These are phyloP conservation scores for Drosophila sturtevanti DNA, from an alignment of 1,140 invertebrate genomes.

Conservation along the genomic window DNA sequence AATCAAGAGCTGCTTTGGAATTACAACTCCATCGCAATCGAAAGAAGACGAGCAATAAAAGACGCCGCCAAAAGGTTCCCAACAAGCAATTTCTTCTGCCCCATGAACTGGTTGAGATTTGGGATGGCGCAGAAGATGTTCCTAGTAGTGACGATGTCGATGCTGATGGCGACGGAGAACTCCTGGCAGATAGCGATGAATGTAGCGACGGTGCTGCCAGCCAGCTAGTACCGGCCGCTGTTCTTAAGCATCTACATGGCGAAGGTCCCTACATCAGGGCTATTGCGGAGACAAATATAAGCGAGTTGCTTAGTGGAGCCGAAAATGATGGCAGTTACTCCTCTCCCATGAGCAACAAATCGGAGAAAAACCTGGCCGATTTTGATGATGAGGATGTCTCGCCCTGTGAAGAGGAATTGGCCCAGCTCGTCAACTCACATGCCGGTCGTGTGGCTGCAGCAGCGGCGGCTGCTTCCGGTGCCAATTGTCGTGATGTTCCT, in stretches of 20 bases:
- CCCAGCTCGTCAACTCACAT: constrained; percentile 68
- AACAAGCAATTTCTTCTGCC: constrained; percentile 70
- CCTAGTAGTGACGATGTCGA: constrained; percentile 73
- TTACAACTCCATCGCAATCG: constrained; percentile 49
- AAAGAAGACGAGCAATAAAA: constrained; percentile 77
- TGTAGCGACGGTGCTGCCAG: constrained; percentile 73
- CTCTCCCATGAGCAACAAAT: constrained; percentile 94
- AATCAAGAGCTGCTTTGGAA: constrained; percentile 59
- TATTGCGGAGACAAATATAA: constrained; percentile 83
- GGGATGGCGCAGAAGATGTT: constrained; percentile 77
- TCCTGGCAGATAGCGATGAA: constrained; percentile 78
- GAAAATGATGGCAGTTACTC: constrained; percentile 90
- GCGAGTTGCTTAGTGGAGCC: constrained; percentile 87
- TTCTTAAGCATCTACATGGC: constrained; percentile 75
- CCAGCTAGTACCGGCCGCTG: constrained; percentile 67
- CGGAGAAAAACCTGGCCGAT: constrained; percentile 97
- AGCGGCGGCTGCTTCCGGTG: constrained; percentile 9
- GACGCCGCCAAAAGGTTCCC: constrained; percentile 68
- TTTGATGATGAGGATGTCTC: constrained; percentile 97
- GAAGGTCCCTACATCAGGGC: constrained; percentile 79
- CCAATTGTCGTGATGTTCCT: constrained; percentile 64
- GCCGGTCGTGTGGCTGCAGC: constrained; percentile 36
- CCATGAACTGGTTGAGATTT: constrained; percentile 81
- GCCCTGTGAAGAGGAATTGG: constrained; percentile 92
- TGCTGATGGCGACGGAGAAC: constrained; percentile 69